Base-by-base conservation (phyloP, 1,140 invertebrate genomes). In the Ceratina calcarata region DNA sequence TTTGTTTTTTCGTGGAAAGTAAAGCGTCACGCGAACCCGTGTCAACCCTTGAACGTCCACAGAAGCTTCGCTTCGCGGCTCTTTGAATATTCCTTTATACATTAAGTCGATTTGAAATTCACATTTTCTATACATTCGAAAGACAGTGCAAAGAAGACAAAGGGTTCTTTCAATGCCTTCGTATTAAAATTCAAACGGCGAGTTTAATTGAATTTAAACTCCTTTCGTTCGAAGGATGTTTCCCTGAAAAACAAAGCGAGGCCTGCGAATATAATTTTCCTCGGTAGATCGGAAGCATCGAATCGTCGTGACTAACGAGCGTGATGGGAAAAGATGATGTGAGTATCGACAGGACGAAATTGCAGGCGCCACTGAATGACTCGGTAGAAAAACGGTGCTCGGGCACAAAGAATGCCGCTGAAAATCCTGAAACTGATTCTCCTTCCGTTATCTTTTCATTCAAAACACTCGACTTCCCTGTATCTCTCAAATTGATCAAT, bases 351-450 rank as follows among this genome's bases (percentile, higher is more conserved):
- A 27, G 49, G 24, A 62, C 67, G 68, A 72, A 80, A 80, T 51
- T 57, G 62, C 20, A 78, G 85, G 67, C 76, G 74, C 80, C 80
- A 83, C 72, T 69, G 75, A 51, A 85, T 85, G 85, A 85, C 85
- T 80, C 51, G 67, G 72, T 80, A 66, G 8, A 45, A 3, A 81
- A 81, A 82, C 8, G 18, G 1, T 18, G 6, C 49, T n/a, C 4
- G 55, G 12, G 58, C 49, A 61, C 74, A 85, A 85, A 85, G 82
- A 69, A 75, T 24, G 61, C 84, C 84, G 82, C 72, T 51, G 27
- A 65, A 15, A 16, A 81, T 78, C 20, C 67, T 70, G 68, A 80
- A 84, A 84, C 32, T 58, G 53, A 78, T 64, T 79, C 58, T 55
- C 32, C 15, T 13, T 15, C 32, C n/a, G 3, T 6, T 53, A 12